Evolutionary conservation across 2,888 invertebrate genomes (phyloP), one percentile per base, ranked within the genome.

Genomic region (Cephus runcator): DNA sequence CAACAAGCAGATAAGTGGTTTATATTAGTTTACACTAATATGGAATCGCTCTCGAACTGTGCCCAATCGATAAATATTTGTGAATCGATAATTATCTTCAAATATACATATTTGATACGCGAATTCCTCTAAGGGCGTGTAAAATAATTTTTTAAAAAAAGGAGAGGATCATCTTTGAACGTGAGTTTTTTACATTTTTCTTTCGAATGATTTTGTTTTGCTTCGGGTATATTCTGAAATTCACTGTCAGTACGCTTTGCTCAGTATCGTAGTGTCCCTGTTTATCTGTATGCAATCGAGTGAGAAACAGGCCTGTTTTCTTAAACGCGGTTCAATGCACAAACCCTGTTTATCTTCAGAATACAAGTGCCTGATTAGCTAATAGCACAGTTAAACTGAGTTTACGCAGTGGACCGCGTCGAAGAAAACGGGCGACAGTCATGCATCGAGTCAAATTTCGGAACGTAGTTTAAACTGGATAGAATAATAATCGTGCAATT

Each of bases 201-300:
- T 69, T 34, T 35, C 69, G 30, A 74, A 73, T 73, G 11, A 34
- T 76, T 73, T 68, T 77, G 76, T 69, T 79, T 33, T 34, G 30
- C 31, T 30, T 31, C 33, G 69, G 75, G 0, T 12, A 36, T 36
- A 36, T 36, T 12, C 4, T 1, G 36, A 36, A 36, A 15, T 36
- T 36, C 12, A 36, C 36, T 35, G 35, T 35, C 35, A 12, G 35
- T 12, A 35, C 35, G 11, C 3, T 35, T 12, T 12, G 35, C 3
- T 35, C 12, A 12, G 35, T 35, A 35, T 35, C 35, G 12, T 4
- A 36, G 36, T 12, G 36, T 36, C 36, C 36, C 36, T 36, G 12
- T 36, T 36, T 36, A 36, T 36, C 36, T 36, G 12, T 4, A 12
- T 4, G 12, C 36, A 12, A 36, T 12, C 0, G 36, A 36, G 36